A percentile compares a stretch with the other conserved stretches of the same genome.
Conservation (phyloP, 2,113 vertebrate species). For the Lontra canadensis region DNA sequence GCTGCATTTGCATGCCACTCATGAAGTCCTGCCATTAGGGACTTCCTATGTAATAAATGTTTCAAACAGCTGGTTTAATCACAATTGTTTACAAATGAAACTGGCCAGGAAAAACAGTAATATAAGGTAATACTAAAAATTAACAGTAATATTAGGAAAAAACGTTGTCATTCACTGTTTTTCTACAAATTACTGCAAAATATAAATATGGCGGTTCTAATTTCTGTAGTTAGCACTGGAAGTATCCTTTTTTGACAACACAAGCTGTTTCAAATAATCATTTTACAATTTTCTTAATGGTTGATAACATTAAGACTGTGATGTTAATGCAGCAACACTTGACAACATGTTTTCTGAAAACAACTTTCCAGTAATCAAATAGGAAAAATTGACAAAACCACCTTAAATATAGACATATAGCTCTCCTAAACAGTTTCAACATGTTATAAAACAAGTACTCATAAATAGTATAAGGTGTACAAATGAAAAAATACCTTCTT, state of each 20-base stretch:
- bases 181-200: not conserved
- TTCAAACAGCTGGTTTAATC: not conserved
- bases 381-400: not conserved
- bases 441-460: not conserved
- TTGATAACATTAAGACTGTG: not conserved
- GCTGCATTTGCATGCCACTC: not conserved
- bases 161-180: not conserved
- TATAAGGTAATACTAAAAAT: not conserved
- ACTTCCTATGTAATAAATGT: not conserved
- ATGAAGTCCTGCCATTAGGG: not conserved
- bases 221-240: not conserved
- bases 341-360: not conserved
- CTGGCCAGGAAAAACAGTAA: not conserved
- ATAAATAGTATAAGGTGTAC: not conserved
- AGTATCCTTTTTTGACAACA: not conserved
- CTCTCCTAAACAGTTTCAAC: not conserved
- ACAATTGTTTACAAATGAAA: not conserved
- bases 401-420: not conserved
- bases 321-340: not conserved
- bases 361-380: not conserved
- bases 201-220: not conserved
- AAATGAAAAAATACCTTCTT: constrained; percentile 90
- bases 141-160: not conserved
- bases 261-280: not conserved
- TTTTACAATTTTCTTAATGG: not conserved